Conservation (phyloP, 2,888 invertebrate species). For the Digitonthophagus gazella region DNA sequence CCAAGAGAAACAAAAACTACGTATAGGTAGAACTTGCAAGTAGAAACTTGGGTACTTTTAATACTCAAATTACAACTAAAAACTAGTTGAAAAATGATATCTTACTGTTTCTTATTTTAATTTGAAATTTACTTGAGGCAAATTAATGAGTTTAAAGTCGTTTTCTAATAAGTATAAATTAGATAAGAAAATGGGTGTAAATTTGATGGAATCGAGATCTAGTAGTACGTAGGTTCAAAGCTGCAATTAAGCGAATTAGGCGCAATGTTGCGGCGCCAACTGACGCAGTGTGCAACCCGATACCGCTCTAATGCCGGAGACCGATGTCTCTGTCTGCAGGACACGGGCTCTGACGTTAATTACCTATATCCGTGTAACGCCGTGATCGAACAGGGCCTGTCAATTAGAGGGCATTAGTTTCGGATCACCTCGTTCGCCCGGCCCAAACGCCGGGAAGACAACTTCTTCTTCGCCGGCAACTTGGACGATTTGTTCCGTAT, state of each 20-base stretch:
- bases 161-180: too few species aligned
- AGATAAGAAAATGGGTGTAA: too few species aligned
- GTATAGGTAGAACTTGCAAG: neutral
- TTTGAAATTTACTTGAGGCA: too few species aligned
- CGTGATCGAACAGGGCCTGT: constrained; percentile 52
- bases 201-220: neutral
- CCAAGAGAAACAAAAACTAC: neutral
- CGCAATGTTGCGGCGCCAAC: constrained; percentile 37
- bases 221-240: neutral
- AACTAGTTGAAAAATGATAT: too few species aligned
- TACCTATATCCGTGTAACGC: constrained; percentile 53
- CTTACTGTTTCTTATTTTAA: too few species aligned
- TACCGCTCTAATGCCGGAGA: constrained; percentile 43
- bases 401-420: constrained; percentile 52
- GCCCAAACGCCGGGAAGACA: constrained; percentile 1
- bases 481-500: constrained; percentile 46
- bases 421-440: constrained; percentile 31
- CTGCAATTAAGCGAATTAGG: constrained; percentile 33
- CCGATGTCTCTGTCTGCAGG: constrained; percentile 38
- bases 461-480: constrained; percentile 37
- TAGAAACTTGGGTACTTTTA: neutral
- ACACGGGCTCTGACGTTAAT: constrained; percentile 53
- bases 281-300: constrained; percentile 48
- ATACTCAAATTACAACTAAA: neutral
- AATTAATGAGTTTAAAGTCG: neutral